phyloP scores from a whole-genome alignment of 92 coral and sea anemone species.

The Parazoanthus swiftii region DNA sequence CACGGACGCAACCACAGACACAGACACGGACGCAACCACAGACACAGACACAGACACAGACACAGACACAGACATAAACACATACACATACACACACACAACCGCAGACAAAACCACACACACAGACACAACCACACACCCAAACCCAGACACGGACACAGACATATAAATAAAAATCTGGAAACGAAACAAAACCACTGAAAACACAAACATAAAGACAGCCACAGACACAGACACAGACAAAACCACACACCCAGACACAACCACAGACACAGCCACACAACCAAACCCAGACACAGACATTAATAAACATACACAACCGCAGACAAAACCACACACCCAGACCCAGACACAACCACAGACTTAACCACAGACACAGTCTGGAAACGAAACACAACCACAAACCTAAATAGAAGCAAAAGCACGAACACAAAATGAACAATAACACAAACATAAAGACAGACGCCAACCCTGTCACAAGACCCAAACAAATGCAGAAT shows the following conservation, averaged over 20 bases:
- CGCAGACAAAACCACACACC: too few relatives aligned
- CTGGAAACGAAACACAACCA: not conserved
- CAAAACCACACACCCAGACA: not conserved
- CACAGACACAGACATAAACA: not conserved
- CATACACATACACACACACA: not conserved
- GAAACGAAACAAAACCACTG: not conserved
- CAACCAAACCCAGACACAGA: too few relatives aligned
- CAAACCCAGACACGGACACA: not conserved
- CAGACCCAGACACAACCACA: not conserved
- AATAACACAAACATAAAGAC: not conserved
- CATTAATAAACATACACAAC: too few relatives aligned
- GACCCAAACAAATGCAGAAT: too few relatives aligned
- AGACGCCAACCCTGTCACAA: too few relatives aligned
- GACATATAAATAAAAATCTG: too few relatives aligned
- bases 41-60: not conserved
- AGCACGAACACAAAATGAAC: too few relatives aligned
- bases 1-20: not conserved
- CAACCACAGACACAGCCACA: not conserved
- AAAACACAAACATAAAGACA: not conserved
- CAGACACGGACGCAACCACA: not conserved
- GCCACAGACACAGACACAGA: not conserved
- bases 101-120: too few relatives aligned
- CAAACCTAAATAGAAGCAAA: too few relatives aligned
- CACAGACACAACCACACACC: not conserved
- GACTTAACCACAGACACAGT: not conserved